Evolutionary conservation across 1,140 invertebrate species (phyloP).

Genomic region (Bombus terrestris): DNA sequence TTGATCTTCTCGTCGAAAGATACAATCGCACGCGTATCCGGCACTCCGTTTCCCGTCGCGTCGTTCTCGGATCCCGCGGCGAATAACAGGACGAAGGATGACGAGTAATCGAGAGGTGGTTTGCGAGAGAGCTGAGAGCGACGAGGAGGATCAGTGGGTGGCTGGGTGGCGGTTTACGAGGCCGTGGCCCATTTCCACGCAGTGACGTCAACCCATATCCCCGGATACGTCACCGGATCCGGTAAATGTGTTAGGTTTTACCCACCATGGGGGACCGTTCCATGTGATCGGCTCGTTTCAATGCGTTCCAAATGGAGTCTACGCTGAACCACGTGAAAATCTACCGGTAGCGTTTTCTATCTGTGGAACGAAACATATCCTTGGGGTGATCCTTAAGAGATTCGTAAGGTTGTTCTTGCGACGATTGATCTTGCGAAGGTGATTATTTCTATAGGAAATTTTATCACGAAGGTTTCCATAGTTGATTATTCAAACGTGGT

Average conservation of each 20-base stretch:
- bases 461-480: no score
- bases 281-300: background rate
- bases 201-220: constrained; percentile 71
- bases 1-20: constrained; percentile 29
- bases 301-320: no score
- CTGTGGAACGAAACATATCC: no score
- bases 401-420: no score
- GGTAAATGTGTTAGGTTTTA: constrained; percentile 68
- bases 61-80: constrained; percentile 60
- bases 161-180: constrained; percentile 61
- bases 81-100: constrained; percentile 65
- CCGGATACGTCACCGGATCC: constrained; percentile 68
- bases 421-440: no score
- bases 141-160: constrained; percentile 15
- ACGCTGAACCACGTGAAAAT: background rate
- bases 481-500: no score
- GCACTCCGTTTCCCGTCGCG: constrained; percentile 58
- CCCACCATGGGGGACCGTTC: constrained; percentile 52
- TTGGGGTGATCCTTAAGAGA: no score
- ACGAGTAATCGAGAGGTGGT: constrained; percentile 45
- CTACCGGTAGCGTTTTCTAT: no score
- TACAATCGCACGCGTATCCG: constrained; percentile 55
- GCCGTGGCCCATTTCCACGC: constrained; percentile 72
- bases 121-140: background rate
- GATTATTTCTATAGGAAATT: no score